These are phyloP conservation scores for Hapalemur alaotrensis DNA, from an alignment of 2,797 vertebrate species.

Conservation along the genomic window DNA sequence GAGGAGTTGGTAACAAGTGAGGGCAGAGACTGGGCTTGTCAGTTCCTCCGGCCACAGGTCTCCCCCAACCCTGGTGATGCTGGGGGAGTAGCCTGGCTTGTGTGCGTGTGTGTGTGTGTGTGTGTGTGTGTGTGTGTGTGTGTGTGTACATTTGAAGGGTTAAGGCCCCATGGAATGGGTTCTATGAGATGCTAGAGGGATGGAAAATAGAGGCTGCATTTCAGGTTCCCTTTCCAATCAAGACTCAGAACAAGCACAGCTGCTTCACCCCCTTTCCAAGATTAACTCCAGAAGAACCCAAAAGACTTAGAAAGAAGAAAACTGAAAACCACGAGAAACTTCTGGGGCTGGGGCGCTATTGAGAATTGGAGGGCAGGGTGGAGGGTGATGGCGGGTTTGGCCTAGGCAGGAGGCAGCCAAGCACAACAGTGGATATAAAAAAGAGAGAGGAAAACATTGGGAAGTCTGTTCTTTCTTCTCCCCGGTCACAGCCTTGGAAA, in stretches of 20 bases:
- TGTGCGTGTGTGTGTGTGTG: rapidly evolving
- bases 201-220: not conserved
- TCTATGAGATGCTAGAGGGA: not conserved
- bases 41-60: not conserved
- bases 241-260: not conserved
- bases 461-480: not conserved
- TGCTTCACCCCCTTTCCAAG: not conserved
- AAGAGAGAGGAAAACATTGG: not conserved
- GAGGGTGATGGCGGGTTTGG: not conserved
- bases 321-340: not conserved
- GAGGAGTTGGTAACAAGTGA: not conserved
- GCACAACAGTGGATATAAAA: not conserved
- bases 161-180: not conserved
- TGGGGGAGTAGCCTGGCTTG: rapidly evolving
- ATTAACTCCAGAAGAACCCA: not conserved
- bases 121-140: rapidly evolving
- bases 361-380: not conserved
- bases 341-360: rapidly evolving
- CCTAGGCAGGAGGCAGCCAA: not conserved
- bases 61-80: not conserved
- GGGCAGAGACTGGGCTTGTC: not conserved
- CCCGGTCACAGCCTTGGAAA: not conserved
- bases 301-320: not conserved
- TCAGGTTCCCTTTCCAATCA: not conserved
- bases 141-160: not conserved